Evolutionary conservation across 2,888 invertebrate genomes (phyloP), one percentile per base, ranked within the genome.

Genomic region (Cheilosia pagana): DNA sequence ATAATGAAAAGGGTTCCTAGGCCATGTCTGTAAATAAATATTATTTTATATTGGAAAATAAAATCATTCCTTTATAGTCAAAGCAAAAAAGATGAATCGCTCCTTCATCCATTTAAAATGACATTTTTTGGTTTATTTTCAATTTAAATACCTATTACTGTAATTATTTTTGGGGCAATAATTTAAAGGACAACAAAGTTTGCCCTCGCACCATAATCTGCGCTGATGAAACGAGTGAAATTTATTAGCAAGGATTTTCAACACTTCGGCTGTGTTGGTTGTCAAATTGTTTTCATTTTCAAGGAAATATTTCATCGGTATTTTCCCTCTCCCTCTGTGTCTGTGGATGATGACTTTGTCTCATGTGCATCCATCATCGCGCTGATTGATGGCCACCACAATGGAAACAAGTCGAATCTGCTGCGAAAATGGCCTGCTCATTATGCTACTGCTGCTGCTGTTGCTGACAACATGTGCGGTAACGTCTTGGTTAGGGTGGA

Each of bases 361-460:
- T 39, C 41, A 41, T 65, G 65, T 75, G 65, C 75, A 75, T 75
- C 75, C 35, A 65, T 75, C 65, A 75, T 59, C 65, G 19, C 19
- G 6, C 75, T 75, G 75, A 75, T 75, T 75, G 75, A 75, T 75
- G 57, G 19, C 63, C 63, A 8, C 63, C 63, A 8, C 31, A 16
- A 55, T 7, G 19, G 14, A 57, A 25, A 31, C 12, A 19, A 52
- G 35, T n/a, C 25, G 41, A 71, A 41, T 35, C 35, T 3, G 50
- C 21, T 39, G 1, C 50, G 50, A 21, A 7, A 31, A 43, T 12
- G 16, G 55, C 53, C 55, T 45, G 4, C 55, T 63, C 53, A 55
- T 74, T 55, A 74, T 55, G 16, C 21, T 25, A 25, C n/a, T 7
- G 28, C 48, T 31, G 3, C 65, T 53, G 3, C n/a, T 5, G 16